A percentile compares a stretch with the other conserved stretches of the same genome.
Evolutionary conservation across 2,113 vertebrate species (phyloP).

Genomic region (Phodopus roborovskii): DNA sequence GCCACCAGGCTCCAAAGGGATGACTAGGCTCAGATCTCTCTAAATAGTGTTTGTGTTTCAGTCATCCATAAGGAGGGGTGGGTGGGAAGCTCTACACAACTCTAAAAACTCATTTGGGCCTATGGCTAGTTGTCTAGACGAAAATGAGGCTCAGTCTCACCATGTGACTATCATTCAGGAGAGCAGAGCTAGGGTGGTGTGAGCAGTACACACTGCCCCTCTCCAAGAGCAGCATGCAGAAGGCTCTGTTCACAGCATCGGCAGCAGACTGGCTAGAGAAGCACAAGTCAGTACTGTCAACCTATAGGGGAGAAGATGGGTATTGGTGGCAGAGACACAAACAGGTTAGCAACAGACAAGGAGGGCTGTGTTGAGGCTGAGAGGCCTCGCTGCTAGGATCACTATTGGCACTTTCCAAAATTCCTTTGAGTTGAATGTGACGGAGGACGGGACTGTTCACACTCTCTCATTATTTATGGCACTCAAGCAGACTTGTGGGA

Average conservation of each 20-base stretch:
- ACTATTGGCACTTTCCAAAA: background rate
- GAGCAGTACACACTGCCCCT: background rate
- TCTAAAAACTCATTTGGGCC: slow-evolving; percentile 54
- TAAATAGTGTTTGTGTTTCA: slow-evolving; percentile 71
- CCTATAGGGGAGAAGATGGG: background rate
- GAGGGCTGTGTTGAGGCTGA: background rate
- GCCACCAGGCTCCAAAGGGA: slow-evolving; percentile 69
- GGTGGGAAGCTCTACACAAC: background rate
- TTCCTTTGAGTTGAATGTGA: background rate
- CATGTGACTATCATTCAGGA: slow-evolving; percentile 14
- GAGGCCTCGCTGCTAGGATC: background rate
- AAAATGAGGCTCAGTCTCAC: slow-evolving; percentile 46
- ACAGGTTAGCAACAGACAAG: background rate
- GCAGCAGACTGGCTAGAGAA: accelerated
- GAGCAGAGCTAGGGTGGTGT: background rate
- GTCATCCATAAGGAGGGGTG: slow-evolving; percentile 52
- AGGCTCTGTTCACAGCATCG: background rate
- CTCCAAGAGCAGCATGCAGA: background rate
- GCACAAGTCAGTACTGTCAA: background rate
- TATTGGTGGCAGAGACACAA: background rate
- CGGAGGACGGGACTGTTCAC: background rate
- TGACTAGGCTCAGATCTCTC: slow-evolving; percentile 73
- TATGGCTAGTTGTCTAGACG: slow-evolving; percentile 55
- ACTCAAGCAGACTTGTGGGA: background rate
- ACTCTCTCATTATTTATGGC: slow-evolving; percentile 58